A percentile compares a stretch with the other conserved stretches of the same genome.
Conservation (phyloP, 2,888 invertebrate genomes). For the Unio delphinus region DNA sequence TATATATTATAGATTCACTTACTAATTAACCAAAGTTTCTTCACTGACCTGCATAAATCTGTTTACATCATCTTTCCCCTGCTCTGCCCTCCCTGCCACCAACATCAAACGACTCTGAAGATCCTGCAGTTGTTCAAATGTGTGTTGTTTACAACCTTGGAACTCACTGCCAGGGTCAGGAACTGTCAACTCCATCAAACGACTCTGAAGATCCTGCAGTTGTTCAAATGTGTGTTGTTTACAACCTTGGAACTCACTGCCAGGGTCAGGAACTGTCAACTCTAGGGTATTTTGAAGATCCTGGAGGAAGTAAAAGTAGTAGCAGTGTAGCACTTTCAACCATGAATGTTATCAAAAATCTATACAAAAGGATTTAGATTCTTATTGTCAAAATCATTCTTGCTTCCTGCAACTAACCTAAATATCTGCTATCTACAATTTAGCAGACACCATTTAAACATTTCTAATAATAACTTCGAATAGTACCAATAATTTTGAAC, state of each 20-base stretch:
- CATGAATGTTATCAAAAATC: too few species aligned
- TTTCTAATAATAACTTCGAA: too few species aligned
- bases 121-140: conserved; percentile 53
- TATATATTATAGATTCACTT: too few species aligned
- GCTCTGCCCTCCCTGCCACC: conserved; percentile 64
- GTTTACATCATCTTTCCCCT: conserved; percentile 57
- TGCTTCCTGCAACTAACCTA: too few species aligned
- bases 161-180: conserved; percentile 22
- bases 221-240: conserved; percentile 41
- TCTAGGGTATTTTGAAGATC: too few species aligned
- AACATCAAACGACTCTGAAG: conserved; percentile 66
- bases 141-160: conserved; percentile 23
- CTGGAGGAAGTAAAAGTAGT: too few species aligned
- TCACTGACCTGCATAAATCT: conserved; percentile 49
- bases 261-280: conserved; percentile 23
- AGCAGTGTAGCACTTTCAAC: too few species aligned
- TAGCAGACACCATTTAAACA: too few species aligned
- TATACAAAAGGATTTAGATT: too few species aligned
- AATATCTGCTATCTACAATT: too few species aligned
- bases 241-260: conserved; percentile 9
- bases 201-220: conserved; percentile 62
- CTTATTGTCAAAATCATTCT: too few species aligned
- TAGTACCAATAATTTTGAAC: too few species aligned
- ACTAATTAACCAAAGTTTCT: background rate
- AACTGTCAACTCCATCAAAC: conserved; percentile 60